A percentile compares a stretch with the other conserved stretches of the same genome.
Evolutionary conservation across 2,797 vertebrate genomes (phyloP).

Genomic region (Phrynocephalus vlangalii): DNA sequence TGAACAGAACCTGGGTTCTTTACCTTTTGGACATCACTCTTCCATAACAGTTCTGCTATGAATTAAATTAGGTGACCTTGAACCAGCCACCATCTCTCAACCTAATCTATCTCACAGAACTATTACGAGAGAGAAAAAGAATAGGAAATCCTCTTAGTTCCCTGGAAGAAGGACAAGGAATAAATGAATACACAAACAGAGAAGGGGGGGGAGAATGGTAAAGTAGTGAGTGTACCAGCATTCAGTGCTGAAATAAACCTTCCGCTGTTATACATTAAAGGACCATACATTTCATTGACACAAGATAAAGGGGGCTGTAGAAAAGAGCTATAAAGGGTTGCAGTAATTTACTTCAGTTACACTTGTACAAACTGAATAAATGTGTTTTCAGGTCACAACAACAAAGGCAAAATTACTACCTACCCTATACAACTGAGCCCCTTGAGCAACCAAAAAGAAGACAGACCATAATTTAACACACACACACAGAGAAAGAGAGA

Average conservation of each 20-base stretch:
- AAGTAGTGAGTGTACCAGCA: background rate
- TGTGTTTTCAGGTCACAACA: background rate
- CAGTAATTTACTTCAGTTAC: background rate
- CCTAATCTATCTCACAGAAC: background rate
- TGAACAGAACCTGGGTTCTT: background rate
- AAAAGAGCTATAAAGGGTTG: background rate
- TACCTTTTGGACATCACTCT: background rate
- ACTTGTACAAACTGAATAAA: background rate
- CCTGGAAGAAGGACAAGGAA: background rate
- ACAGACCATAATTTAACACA: background rate
- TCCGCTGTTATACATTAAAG: background rate
- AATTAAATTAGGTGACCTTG: background rate
- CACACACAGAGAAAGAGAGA: too few relatives aligned
- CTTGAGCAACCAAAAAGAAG: background rate
- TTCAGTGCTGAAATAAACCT: background rate
- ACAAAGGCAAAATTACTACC: background rate
- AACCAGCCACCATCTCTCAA: too few relatives aligned
- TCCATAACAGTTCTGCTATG: background rate
- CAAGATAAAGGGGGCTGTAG: background rate
- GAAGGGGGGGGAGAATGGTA: background rate
- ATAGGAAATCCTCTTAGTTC: background rate
- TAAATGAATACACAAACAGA: background rate
- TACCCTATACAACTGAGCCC: background rate
- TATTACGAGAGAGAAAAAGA: background rate
- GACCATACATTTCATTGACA: background rate